A percentile compares a stretch with the other conserved stretches of the same genome.
These are phyloP conservation scores for Molossus molossus DNA, from an alignment of 2,797 vertebrate genomes.

Conservation along the genomic window DNA sequence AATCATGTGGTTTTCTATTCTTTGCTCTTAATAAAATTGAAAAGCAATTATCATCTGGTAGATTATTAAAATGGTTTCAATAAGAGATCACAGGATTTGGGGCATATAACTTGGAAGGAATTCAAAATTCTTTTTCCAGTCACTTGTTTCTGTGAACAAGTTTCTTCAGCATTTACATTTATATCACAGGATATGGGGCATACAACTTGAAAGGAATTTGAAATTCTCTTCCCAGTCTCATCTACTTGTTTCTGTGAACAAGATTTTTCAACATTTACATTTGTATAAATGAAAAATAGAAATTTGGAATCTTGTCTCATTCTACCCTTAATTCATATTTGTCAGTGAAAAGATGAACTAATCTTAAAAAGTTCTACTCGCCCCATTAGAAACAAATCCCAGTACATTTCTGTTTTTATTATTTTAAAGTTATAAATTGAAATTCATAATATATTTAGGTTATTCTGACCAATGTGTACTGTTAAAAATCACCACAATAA, in stretches of 20 bases:
- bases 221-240: neutral
- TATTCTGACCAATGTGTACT: neutral
- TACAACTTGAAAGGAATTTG: conserved; percentile 26
- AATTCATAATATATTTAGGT: neutral
- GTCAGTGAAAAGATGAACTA: neutral
- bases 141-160: neutral
- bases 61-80: conserved; percentile 19
- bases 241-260: neutral
- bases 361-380: neutral
- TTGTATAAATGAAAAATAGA: conserved; percentile 43
- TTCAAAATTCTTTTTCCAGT: neutral
- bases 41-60: neutral
- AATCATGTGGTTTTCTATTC: conserved; percentile 28
- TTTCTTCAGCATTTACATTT: conserved; percentile 40
- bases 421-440: conserved; percentile 27
- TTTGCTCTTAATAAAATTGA: conserved; percentile 49
- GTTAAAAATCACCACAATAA: neutral
- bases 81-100: neutral
- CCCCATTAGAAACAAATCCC: conserved; percentile 10
- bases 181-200: neutral
- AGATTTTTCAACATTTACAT: conserved; percentile 46
- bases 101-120: neutral
- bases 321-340: neutral
- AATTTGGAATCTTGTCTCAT: neutral
- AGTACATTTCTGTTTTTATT: conserved; percentile 31